Evolutionary conservation across 2,888 invertebrate species (phyloP).

Genomic region (Synanthedon vespiformis): DNA sequence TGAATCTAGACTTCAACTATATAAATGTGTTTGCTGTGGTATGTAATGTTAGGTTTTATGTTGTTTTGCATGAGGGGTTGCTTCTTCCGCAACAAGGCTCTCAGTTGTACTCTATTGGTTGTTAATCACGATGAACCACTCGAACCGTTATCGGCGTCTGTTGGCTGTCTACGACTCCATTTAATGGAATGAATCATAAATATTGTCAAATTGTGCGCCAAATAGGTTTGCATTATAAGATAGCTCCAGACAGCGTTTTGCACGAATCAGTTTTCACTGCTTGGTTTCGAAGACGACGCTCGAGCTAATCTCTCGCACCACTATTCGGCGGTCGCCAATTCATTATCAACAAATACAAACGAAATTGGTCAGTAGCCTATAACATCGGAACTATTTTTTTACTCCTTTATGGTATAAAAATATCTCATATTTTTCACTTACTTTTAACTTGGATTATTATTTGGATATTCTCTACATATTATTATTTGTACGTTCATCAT

Average conservation of each 20-base stretch:
- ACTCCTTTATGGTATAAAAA: slow-evolving; percentile 58
- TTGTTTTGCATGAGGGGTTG: neutral
- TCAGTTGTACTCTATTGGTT: slow-evolving; percentile 58
- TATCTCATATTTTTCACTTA: slow-evolving; percentile 42
- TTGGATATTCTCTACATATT: slow-evolving; percentile 45
- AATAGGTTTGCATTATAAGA: slow-evolving; percentile 26
- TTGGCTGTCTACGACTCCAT: no score
- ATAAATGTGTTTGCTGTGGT: no score
- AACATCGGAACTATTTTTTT: slow-evolving; percentile 37
- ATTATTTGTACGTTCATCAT: slow-evolving; percentile 63
- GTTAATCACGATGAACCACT: neutral
- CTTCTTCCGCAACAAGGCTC: slow-evolving; percentile 52
- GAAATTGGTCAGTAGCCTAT: slow-evolving; percentile 49
- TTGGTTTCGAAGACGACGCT: no score
- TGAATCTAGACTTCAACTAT: no score
- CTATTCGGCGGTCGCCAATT: slow-evolving; percentile 26
- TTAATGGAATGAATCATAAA: slow-evolving; percentile 48
- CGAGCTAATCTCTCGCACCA: slow-evolving; percentile 28
- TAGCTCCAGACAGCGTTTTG: no score
- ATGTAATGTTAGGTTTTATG: neutral
- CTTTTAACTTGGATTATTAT: slow-evolving; percentile 35
- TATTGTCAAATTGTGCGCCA: slow-evolving; percentile 35
- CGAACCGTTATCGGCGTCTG: neutral
- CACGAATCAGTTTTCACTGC: no score
- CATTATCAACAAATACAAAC: slow-evolving; percentile 23